Evolutionary conservation across 2,797 vertebrate genomes (phyloP).

Genomic region (Amphiprion clarkii): DNA sequence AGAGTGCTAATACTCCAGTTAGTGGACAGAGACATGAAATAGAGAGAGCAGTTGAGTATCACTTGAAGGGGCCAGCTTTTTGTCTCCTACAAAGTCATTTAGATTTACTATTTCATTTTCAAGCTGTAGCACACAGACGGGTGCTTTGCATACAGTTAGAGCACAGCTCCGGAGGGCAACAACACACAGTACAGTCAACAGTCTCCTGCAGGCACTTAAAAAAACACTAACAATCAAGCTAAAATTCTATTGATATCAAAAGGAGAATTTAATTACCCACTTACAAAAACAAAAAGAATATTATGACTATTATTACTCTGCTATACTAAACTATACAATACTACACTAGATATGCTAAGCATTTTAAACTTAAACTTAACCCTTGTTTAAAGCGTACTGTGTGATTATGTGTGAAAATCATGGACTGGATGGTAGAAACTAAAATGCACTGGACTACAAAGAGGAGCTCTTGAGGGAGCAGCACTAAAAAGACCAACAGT

Average conservation of each 20-base stretch:
- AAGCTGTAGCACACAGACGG: slow-evolving; percentile 60
- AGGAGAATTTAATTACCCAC: too few relatives aligned
- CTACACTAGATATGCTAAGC: too few relatives aligned
- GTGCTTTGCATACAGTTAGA: slow-evolving; percentile 81
- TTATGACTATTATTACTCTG: too few relatives aligned
- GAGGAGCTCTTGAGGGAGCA: background rate
- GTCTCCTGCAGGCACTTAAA: slow-evolving; percentile 18
- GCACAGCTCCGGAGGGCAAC: slow-evolving; percentile 52
- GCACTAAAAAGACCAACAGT: too few relatives aligned
- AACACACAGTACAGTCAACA: slow-evolving; percentile 60
- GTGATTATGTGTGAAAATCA: too few relatives aligned
- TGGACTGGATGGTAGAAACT: too few relatives aligned
- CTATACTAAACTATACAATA: too few relatives aligned
- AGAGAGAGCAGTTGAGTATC: background rate
- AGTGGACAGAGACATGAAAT: background rate
- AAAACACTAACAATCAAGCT: slow-evolving; percentile 16
- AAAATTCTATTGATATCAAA: background rate
- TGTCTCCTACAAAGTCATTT: slow-evolving; percentile 27
- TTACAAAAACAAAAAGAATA: too few relatives aligned
- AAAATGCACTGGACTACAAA: background rate
- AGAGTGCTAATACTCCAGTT: too few relatives aligned
- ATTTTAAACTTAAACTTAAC: too few relatives aligned
- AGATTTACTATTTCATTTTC: slow-evolving; percentile 59
- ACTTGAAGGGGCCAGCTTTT: background rate
- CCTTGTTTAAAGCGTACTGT: too few relatives aligned